A percentile compares a stretch with the other conserved stretches of the same genome.
Conservation (phyloP, 2,113 vertebrate genomes). For the Campylorhamphus procurvoides region DNA sequence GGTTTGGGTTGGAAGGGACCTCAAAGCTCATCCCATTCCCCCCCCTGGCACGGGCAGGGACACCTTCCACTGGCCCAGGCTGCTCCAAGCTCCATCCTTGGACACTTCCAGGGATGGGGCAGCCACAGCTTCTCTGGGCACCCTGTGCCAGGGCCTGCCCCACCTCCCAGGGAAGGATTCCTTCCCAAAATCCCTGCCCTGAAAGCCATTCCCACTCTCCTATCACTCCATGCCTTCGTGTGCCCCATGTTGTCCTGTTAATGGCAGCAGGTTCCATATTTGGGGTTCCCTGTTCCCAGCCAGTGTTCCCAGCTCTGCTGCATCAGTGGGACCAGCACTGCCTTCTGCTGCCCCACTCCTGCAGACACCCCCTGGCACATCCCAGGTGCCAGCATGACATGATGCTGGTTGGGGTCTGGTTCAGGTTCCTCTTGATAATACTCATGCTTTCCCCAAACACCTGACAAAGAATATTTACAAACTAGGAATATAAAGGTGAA, state of each 20-base stretch:
- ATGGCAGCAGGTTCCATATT: background rate
- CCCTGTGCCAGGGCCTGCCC: background rate
- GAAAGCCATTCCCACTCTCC: background rate
- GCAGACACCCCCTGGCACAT: background rate
- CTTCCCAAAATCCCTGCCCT: background rate
- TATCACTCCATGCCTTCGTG: background rate
- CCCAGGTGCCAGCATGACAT: background rate
- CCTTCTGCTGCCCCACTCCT: background rate
- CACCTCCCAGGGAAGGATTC: background rate
- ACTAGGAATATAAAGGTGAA: background rate
- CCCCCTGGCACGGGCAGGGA: background rate
- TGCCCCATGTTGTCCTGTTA: background rate
- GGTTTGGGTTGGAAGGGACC: background rate
- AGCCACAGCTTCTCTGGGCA: background rate
- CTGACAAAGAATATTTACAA: background rate
- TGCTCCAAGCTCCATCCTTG: background rate
- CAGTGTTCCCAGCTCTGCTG: background rate
- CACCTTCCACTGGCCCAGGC: background rate
- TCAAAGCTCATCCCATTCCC: accelerated
- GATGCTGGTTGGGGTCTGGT: background rate
- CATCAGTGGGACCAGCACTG: background rate
- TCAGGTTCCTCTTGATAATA: background rate
- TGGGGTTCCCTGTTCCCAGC: background rate
- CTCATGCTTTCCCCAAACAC: background rate
- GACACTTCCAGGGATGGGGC: background rate